These are phyloP conservation scores for Thunnus maccoyii DNA, from an alignment of 2,113 vertebrate species.

Conservation along the genomic window DNA sequence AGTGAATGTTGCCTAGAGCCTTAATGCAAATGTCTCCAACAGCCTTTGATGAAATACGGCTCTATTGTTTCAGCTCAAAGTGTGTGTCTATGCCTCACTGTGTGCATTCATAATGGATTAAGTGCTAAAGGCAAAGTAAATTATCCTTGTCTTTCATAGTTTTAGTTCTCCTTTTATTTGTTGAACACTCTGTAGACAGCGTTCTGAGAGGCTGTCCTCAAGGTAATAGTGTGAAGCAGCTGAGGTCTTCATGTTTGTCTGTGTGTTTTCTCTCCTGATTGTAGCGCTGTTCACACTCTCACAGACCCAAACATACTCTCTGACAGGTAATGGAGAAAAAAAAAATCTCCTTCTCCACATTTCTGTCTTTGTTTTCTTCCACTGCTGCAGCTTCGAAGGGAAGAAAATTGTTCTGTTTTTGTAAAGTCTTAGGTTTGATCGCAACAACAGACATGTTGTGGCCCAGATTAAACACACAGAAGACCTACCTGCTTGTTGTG, in stretches of 20 bases:
- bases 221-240: conserved; percentile 50
- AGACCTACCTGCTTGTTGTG: not conserved
- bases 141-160: conserved; percentile 55
- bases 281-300: conserved; percentile 18
- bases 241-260: conserved; percentile 16
- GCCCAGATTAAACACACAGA: not conserved
- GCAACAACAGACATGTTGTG: not conserved
- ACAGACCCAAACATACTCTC: conserved; percentile 31
- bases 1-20: conserved; percentile 45
- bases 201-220: conserved; percentile 55
- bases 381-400: not conserved
- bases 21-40: conserved; percentile 62
- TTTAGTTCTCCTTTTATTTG: conserved; percentile 61
- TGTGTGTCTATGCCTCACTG: conserved; percentile 36
- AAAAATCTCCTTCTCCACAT: not conserved
- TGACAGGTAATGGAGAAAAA: conserved; percentile 26
- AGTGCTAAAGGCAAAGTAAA: conserved; percentile 65
- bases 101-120: conserved; percentile 72
- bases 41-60: conserved; percentile 65
- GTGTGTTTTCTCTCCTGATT: conserved; percentile 8
- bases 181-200: conserved; percentile 49
- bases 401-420: not conserved
- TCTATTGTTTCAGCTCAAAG: conserved; percentile 64
- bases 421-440: not conserved
- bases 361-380: conserved; percentile 16